Conservation (phyloP, 1,140 invertebrate genomes). For the Myzus persicae region DNA sequence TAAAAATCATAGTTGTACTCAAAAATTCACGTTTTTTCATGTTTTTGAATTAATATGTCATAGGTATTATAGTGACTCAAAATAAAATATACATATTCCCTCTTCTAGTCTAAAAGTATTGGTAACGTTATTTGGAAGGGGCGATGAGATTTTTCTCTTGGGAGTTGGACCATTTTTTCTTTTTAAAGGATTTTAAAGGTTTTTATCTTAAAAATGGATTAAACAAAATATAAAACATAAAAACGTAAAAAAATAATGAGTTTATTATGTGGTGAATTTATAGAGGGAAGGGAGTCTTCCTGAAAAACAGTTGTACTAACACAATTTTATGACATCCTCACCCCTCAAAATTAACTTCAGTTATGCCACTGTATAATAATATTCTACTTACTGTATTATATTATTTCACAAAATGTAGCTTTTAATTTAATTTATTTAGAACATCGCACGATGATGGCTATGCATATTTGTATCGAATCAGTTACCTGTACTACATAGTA, state of each 20-base stretch:
- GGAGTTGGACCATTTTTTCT: neutral
- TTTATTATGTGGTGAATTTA: no score
- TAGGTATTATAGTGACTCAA: neutral
- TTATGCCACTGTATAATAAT: neutral
- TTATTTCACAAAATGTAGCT: neutral
- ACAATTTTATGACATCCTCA: neutral
- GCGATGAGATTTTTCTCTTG: neutral
- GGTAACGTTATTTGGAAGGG: neutral
- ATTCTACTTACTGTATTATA: neutral
- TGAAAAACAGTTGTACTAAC: neutral
- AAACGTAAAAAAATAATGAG: neutral
- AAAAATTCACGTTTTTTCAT: no score
- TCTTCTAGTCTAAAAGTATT: neutral
- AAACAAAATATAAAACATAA: neutral
- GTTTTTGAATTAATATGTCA: neutral
- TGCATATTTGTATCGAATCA: slow-evolving; percentile 78
- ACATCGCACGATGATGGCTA: slow-evolving; percentile 64
- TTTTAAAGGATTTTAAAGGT: neutral
- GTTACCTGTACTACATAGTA: slow-evolving; percentile 86
- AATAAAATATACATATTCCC: neutral
- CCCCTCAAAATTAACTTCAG: neutral
- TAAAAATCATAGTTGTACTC: neutral
- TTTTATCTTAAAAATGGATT: neutral
- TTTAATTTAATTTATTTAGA: slow-evolving; percentile 8
- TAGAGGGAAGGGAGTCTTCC: no score